Conservation (phyloP, 1,140 invertebrate genomes). For the Doryteuthis pealeii region DNA sequence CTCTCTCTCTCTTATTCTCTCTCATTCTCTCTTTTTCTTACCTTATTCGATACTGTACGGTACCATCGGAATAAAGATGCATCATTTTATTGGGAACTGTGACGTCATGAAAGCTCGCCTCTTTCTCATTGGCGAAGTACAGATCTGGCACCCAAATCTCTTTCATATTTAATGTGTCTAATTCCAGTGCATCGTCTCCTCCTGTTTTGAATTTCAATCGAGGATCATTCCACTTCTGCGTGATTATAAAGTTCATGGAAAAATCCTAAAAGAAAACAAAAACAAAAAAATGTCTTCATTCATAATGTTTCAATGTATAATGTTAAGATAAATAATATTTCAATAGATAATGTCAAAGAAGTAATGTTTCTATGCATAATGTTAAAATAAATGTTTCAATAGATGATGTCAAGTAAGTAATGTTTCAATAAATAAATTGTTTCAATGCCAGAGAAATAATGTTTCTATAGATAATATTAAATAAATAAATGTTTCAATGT, state of each 20-base stretch:
- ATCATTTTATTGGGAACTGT: conserved; percentile 60
- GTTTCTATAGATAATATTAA: too few species aligned
- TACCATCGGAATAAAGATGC: conserved; percentile 40
- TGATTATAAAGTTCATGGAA: conserved; percentile 81
- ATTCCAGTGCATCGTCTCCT: conserved; percentile 75
- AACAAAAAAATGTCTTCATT: neutral
- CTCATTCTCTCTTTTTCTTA: too few species aligned
- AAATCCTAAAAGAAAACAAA: conserved; percentile 22
- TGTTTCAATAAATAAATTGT: too few species aligned
- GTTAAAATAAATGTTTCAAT: too few species aligned
- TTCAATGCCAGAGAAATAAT: too few species aligned
- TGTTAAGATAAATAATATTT: too few species aligned
- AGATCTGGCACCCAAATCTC: conserved; percentile 84
- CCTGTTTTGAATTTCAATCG: conserved; percentile 70
- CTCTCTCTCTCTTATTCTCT: too few species aligned
- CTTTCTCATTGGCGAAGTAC: conserved; percentile 76
- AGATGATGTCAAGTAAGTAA: too few species aligned
- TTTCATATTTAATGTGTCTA: conserved; percentile 78
- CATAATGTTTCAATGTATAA: too few species aligned
- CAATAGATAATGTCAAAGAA: too few species aligned
- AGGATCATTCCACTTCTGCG: conserved; percentile 77
- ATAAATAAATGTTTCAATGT: too few species aligned
- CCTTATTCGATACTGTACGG: conserved; percentile 45
- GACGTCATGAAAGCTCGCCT: conserved; percentile 57
- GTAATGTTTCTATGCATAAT: too few species aligned